Conservation (phyloP, 2,888 invertebrate genomes). For the Aphodius sticticus region DNA sequence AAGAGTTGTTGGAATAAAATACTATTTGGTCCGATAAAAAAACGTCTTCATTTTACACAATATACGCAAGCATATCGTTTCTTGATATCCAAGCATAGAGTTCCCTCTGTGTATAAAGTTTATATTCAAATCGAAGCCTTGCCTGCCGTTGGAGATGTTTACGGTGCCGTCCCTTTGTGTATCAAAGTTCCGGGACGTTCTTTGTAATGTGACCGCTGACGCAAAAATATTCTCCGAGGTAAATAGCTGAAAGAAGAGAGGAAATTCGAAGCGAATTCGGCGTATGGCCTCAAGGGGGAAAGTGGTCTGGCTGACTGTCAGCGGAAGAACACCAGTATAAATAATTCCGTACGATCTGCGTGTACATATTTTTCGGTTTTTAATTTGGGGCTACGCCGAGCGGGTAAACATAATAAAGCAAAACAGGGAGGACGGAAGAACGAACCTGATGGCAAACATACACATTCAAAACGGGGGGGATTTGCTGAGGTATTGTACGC, state of each 20-base stretch:
- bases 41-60: too few relatives aligned
- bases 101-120: too few relatives aligned
- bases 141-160: not conserved
- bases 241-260: not conserved
- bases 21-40: too few relatives aligned
- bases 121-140: not conserved
- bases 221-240: constrained; percentile 4
- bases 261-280: not conserved
- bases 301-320: not conserved
- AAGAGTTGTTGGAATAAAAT: too few relatives aligned
- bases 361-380: not conserved
- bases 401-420: not conserved
- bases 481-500: constrained; percentile 4
- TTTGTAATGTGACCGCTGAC: not conserved
- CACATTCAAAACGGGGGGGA: not conserved
- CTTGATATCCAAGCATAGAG: too few relatives aligned
- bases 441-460: not conserved
- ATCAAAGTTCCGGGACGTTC: not conserved
- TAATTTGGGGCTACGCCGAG: not conserved
- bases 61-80: too few relatives aligned
- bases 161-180: not conserved
- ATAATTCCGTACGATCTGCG: not conserved
- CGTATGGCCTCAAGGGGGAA: not conserved
- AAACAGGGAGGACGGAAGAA: not conserved
- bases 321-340: too few relatives aligned